These are phyloP conservation scores for Alectura lathami DNA, from an alignment of 2,113 vertebrate genomes.

Conservation along the genomic window DNA sequence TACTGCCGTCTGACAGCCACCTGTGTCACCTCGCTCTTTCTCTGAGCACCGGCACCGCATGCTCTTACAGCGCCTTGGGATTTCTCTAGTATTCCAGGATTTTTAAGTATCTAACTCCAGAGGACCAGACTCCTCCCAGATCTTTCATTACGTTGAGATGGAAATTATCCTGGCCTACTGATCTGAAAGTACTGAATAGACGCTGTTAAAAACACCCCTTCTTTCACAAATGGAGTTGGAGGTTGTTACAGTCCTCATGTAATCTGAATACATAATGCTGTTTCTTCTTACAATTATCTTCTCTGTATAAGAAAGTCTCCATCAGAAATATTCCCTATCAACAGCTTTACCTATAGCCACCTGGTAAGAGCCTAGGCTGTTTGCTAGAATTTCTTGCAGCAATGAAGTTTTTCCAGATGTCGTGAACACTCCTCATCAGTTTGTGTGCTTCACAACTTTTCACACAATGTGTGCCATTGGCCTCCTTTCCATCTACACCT, in stretches of 20 bases:
- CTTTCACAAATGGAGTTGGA: background rate
- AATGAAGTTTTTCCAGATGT: conserved; percentile 34
- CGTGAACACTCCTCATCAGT: background rate
- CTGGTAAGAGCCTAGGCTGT: background rate
- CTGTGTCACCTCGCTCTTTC: background rate
- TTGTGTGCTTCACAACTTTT: conserved; percentile 33
- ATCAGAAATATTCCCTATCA: background rate
- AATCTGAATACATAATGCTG: background rate
- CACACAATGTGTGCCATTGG: background rate
- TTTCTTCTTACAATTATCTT: background rate
- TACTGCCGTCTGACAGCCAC: background rate
- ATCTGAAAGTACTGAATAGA: background rate
- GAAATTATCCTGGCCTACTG: background rate
- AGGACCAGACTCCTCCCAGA: background rate
- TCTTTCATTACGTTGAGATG: background rate
- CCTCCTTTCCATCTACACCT: background rate
- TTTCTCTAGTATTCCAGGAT: background rate
- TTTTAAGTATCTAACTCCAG: background rate
- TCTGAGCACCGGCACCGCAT: background rate
- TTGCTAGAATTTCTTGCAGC: background rate
- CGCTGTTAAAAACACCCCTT: background rate
- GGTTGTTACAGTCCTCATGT: background rate
- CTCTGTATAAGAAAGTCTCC: background rate
- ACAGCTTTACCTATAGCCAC: background rate
- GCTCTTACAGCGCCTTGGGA: background rate